Evolutionary conservation across 2,797 vertebrate species (phyloP).

Genomic region (Loriculus beryllinus): DNA sequence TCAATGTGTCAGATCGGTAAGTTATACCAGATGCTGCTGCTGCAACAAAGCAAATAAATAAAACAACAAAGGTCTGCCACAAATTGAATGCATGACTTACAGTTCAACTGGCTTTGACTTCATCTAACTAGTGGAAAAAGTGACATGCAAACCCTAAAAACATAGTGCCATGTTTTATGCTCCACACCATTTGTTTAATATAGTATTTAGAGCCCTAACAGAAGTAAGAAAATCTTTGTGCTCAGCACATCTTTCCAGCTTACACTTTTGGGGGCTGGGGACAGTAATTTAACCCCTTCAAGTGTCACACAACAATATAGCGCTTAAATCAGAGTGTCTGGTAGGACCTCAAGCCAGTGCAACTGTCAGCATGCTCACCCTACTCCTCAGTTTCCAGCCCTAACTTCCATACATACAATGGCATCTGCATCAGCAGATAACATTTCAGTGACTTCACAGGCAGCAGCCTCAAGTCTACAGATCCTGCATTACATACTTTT

Average conservation of each 20-base stretch:
- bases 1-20: background rate
- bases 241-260: background rate
- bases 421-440: background rate
- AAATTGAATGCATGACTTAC: background rate
- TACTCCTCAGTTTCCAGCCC: background rate
- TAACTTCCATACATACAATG: fast-evolving
- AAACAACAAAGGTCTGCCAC: background rate
- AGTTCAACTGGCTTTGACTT: background rate
- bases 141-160: background rate
- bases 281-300: background rate
- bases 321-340: background rate
- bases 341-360: background rate
- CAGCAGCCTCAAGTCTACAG: background rate
- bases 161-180: background rate
- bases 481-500: background rate
- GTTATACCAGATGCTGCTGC: background rate
- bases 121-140: background rate
- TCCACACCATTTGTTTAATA: background rate
- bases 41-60: background rate
- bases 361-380: background rate
- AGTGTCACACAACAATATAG: background rate
- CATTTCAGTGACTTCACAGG: background rate
- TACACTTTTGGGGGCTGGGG: background rate
- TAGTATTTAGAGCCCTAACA: background rate
- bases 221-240: background rate